A percentile compares a stretch with the other conserved stretches of the same genome.
phyloP scores from a whole-genome alignment of 2,797 vertebrate genomes.

The Protonibea diacanthus region DNA sequence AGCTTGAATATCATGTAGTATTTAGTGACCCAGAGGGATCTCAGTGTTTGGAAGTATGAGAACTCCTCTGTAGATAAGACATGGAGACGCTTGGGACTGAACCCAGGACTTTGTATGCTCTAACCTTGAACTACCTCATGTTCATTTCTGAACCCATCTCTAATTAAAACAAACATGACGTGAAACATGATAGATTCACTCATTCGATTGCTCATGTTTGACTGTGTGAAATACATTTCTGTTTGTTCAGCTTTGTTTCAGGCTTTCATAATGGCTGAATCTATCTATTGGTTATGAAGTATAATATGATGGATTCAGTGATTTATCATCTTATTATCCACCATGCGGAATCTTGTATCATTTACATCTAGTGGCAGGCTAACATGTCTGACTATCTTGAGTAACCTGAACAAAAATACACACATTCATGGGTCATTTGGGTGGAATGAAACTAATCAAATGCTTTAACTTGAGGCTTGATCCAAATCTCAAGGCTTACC shows the following conservation, averaged over 20 bases:
- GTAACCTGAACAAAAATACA: conserved; percentile 10
- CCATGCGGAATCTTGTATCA: not conserved
- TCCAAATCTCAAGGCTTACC: conserved; percentile 59
- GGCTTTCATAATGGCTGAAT: not conserved
- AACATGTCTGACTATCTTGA: not conserved
- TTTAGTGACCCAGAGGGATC: not conserved
- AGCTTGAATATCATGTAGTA: not conserved
- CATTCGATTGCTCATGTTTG: not conserved
- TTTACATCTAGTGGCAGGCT: not conserved
- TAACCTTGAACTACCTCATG: conserved; percentile 73
- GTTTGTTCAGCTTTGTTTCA: too few species aligned
- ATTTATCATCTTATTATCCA: not conserved
- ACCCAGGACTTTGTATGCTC: conserved; percentile 59
- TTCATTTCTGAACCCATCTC: too few species aligned
- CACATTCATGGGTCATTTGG: conserved; percentile 9
- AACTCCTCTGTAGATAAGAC: not conserved
- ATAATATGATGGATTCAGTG: not conserved
- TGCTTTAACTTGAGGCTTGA: conserved; percentile 39
- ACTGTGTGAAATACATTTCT: not conserved
- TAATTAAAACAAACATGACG: too few species aligned
- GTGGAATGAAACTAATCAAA: conserved; percentile 50
- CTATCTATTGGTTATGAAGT: not conserved
- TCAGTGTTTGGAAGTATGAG: too few species aligned
- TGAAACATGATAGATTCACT: not conserved
- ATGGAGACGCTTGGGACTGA: conserved; percentile 38